Evolutionary conservation across 2,113 vertebrate species (phyloP), one percentile per base, ranked within the genome.

Genomic region (Zosterops borbonicus): DNA sequence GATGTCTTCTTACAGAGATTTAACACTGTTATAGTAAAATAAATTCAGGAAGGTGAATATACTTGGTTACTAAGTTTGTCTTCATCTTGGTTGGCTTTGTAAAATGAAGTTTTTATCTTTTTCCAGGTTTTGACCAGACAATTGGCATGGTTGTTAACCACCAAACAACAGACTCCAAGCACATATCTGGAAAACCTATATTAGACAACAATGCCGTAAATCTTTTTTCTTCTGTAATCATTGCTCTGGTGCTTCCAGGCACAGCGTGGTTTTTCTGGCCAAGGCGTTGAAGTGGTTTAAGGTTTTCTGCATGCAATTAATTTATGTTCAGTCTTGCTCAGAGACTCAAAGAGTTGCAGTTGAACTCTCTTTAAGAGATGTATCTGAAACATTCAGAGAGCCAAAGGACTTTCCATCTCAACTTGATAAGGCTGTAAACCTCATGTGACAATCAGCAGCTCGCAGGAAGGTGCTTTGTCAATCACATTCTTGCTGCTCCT

Each of bases 121-220:
- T 73, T 50, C 4, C 93, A 99, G 99, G 99, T 92, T 99, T 98
- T 64, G 99, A 99, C 94, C 96, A 97, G 59, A 98, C 87, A 89
- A 98, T 97, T 19, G 98, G 98, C 69, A 98, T 98, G 97, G 98
- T 99, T 94, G 99, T 99, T 89, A 98, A 94, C 69, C 98, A 98
- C 73, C 97, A 98, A 84, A 97, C 98, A 0, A 93, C 95, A 33
- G 98, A 98, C 27, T 98, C 98, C 44, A 98, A 92, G 91, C 83
- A 98, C 76, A 98, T 99, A 95, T 97, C 98, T 73, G 99, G 99
- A 55, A 99, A 99, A 83, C 98, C 99, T 23, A 99, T 99, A 92
- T 94, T 99, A 50, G 99, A 99, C 96, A 99, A 99, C 98, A 99
- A 99, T 0, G 97, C 98, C 0, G 99, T 99, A 28, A 99, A 99